Percentiles rank a stretch among this genome's conserved stretches.
Evolutionary conservation across 2,113 vertebrate species (phyloP).

Genomic region (Coturnix japonica): DNA sequence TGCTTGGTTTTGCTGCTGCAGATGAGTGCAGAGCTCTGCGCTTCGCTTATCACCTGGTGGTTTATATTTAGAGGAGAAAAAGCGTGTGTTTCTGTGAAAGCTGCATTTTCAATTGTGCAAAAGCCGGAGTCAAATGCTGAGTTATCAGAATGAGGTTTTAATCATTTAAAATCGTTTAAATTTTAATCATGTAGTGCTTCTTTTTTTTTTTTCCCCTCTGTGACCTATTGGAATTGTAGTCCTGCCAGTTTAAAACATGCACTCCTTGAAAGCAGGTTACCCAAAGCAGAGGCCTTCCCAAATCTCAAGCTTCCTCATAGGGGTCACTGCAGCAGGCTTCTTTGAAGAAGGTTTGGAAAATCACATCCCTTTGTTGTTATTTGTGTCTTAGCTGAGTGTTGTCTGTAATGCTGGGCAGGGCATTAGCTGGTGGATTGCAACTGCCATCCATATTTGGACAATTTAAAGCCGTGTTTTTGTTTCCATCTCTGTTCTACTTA

Average conservation of each 20-base stretch:
- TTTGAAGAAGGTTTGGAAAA: neutral
- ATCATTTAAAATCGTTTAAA: neutral
- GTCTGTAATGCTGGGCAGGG: neutral
- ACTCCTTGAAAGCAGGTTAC: neutral
- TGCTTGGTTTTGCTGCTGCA: neutral
- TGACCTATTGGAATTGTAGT: neutral
- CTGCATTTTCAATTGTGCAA: neutral
- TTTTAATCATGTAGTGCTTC: neutral
- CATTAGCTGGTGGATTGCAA: neutral
- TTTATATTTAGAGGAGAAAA: slow-evolving; percentile 18
- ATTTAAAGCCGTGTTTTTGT: neutral
- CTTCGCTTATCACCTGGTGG: slow-evolving; percentile 2
- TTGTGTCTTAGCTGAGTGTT: neutral
- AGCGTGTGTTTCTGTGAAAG: neutral
- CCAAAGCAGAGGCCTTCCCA: neutral
- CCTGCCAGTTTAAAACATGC: neutral
- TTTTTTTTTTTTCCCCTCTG: neutral
- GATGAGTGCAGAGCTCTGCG: neutral
- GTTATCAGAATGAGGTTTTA: slow-evolving; percentile 2
- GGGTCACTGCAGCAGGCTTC: neutral
- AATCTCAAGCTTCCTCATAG: neutral
- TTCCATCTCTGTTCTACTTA: neutral
- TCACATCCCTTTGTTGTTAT: neutral
- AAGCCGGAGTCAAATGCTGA: neutral
- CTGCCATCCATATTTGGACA: neutral